Base-by-base conservation (phyloP, 1,140 invertebrate genomes). In the Palaemon carinicauda region DNA sequence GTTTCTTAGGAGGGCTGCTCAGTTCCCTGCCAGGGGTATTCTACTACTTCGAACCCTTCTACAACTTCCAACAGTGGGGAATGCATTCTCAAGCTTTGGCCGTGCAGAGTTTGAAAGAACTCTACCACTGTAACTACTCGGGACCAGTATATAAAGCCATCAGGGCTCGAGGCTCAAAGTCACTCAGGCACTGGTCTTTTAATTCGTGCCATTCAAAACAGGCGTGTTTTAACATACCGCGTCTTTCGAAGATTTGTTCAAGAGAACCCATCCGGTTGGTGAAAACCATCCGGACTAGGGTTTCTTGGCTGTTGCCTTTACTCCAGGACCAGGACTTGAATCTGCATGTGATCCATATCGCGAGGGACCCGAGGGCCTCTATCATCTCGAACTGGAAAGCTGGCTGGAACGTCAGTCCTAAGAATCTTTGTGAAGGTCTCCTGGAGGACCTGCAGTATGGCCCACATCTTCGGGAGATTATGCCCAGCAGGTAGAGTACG, bases 11-110 rank as follows among this genome's bases (percentile, higher is more conserved):
- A 9, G 75, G 51, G 19, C 50, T 79, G 51, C 33, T 79, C 41
- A 52, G 33, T 53, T 41, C 75, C 24, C 33, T 52, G 12, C 50
- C 75, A 50, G 21, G 75, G 19, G 75, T 79, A n/a, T 79, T 79
- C 19, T 79, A 79, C 51, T 79, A 24, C 75, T 79, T 79, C 51
- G 75, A 79, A 21, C 75, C 75, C 1, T 29, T 79, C 21, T 29
- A 53, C 21, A 53, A 79, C 51, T n/a, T 79, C 21, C n/a, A 79
- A 50, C 33, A 17, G 4, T 69, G 21, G 50, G 41, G 52, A 19
- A 79, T 51, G 12, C 33, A 24, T 17, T 24, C 33, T 10, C 19
- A 21, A 19, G 7, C 75, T 15, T 14, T 50, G 2, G 75, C 21
- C 41, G 24, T 19, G 50, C 12, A 53, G 17, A 50, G 21, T 27